A percentile compares a stretch with the other conserved stretches of the same genome.
Conservation (phyloP, 1,140 invertebrate species). For the Diplogasteroides magnus region DNA sequence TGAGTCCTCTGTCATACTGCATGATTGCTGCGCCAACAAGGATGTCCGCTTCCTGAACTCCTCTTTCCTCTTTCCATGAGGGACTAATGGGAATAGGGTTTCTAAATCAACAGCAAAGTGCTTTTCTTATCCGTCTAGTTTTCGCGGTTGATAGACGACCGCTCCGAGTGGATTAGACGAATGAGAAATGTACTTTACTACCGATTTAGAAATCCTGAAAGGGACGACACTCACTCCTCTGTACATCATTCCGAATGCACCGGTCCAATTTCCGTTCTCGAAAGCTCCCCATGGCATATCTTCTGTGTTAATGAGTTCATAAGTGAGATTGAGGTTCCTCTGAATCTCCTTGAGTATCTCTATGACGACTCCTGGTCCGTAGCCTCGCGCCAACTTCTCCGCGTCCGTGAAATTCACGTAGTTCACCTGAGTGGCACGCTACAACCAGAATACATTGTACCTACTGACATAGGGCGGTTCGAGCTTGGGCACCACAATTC, state of each 20-base stretch:
- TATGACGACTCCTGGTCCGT: conserved; percentile 37
- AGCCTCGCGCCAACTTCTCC: conserved; percentile 22
- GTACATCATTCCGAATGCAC: conserved; percentile 25
- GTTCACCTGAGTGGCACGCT: conserved; percentile 23
- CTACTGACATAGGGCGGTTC: conserved; percentile 28
- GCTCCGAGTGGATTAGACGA: no score
- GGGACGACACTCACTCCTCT: conserved; percentile 8
- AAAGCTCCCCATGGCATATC: conserved; percentile 26
- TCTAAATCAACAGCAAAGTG: no score
- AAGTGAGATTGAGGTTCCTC: conserved; percentile 1
- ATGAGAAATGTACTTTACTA: no score
- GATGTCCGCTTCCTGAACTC: conserved; percentile 30
- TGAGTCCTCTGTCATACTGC: conserved; percentile 33
- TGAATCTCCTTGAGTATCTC: conserved; percentile 35
- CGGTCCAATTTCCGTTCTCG: conserved; percentile 31
- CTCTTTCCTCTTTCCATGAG: background rate
- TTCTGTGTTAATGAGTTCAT: conserved; percentile 1
- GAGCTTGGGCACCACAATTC: conserved; percentile 21
- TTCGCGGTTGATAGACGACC: no score
- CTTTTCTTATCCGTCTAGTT: no score
- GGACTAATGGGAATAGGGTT: no score
- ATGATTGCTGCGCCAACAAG: conserved; percentile 36
- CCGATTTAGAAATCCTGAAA: no score
- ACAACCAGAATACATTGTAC: conserved; percentile 1
- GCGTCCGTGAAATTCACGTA: conserved; percentile 32